Percentiles rank a stretch among this genome's conserved stretches.
Evolutionary conservation across 2,797 vertebrate species (phyloP).

Genomic region (Xenopus petersii): DNA sequence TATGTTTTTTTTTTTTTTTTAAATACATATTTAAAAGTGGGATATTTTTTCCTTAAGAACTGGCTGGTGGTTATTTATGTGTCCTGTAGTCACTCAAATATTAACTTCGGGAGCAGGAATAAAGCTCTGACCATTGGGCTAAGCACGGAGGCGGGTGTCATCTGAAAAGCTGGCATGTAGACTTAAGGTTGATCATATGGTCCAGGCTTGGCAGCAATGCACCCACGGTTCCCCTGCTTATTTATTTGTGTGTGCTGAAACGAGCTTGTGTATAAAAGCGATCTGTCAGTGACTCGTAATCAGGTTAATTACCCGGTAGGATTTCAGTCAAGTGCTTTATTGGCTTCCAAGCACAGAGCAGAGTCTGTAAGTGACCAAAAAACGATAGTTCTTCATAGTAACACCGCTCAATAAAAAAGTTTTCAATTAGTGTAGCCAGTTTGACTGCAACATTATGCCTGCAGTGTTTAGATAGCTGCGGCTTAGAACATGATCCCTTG

Average conservation of each 20-base stretch:
- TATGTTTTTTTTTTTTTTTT: too few relatives aligned
- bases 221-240: background rate
- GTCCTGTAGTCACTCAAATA: constrained; percentile 15
- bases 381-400: constrained; percentile 8
- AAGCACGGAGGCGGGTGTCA: constrained; percentile 21
- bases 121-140: constrained; percentile 15
- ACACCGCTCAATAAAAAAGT: constrained; percentile 40
- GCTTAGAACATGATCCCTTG: background rate
- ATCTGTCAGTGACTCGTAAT: constrained; percentile 41
- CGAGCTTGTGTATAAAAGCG: constrained; percentile 21
- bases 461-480: constrained; percentile 2
- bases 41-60: background rate
- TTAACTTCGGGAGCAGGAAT: constrained; percentile 17
- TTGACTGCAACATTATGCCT: constrained; percentile 1
- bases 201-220: background rate
- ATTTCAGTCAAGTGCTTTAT: constrained; percentile 41
- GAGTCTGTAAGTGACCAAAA: constrained; percentile 22
- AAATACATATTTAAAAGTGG: too few relatives aligned
- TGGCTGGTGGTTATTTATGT: background rate
- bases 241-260: constrained; percentile 28
- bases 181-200: constrained; percentile 18
- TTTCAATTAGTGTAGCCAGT: constrained; percentile 13
- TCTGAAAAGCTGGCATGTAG: constrained; percentile 18
- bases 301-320: constrained; percentile 39
- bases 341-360: constrained; percentile 27